Conservation (phyloP, 2,888 invertebrate species). For the Choreutis nemorana region DNA sequence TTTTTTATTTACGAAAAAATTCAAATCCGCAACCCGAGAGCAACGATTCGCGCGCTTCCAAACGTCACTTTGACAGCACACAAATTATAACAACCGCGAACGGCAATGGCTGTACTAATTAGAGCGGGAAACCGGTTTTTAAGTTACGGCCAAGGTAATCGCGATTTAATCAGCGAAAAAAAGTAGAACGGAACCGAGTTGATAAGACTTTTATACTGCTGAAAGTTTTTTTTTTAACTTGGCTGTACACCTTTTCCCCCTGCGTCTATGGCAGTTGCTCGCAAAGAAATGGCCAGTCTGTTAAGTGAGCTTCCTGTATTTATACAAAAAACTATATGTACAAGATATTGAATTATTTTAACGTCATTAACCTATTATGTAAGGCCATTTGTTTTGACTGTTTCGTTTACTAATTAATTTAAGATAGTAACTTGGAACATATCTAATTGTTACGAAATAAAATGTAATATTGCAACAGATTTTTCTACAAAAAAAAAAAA, state of each 20-base stretch:
- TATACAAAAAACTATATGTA: conserved; percentile 18
- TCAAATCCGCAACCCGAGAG: conserved; percentile 13
- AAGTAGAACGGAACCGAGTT: conserved; percentile 21
- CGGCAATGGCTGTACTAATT: conserved; percentile 32
- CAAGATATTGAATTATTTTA: conserved; percentile 3
- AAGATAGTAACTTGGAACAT: no score
- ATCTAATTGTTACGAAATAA: no score
- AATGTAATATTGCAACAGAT: no score
- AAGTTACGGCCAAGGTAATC: conserved; percentile 42
- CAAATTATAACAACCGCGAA: conserved; percentile 18
- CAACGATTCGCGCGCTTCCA: conserved; percentile 42
- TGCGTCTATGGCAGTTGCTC: conserved; percentile 15
- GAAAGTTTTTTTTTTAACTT: conserved; percentile 5
- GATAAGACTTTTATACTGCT: conserved; percentile 8
- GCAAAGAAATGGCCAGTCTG: conserved; percentile 16
- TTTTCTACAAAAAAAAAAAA: no score
- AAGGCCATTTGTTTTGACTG: no score
- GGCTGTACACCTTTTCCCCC: conserved; percentile 9
- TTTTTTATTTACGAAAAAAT: conserved; percentile 11
- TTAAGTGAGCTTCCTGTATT: conserved; percentile 17
- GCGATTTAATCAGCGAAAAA: conserved; percentile 14
- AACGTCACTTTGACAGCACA: conserved; percentile 52
- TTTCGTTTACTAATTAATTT: no score
- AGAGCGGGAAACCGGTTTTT: conserved; percentile 28
- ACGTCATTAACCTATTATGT: no score